Base-by-base conservation (phyloP, 2,888 invertebrate genomes). In the Drosophila rubida region DNA sequence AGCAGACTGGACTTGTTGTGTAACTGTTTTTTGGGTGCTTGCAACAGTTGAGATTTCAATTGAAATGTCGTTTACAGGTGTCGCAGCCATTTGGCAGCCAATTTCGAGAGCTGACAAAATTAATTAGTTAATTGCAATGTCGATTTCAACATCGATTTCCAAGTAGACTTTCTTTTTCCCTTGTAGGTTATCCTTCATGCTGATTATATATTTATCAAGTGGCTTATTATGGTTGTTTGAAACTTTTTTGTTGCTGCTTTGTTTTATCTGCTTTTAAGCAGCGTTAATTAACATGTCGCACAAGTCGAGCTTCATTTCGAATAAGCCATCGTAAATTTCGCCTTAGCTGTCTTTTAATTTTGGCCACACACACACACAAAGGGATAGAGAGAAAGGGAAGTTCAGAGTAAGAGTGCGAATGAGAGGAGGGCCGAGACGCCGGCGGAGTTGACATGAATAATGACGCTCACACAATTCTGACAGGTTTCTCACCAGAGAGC, bases 371-470 rank as follows among this genome's bases (percentile, higher is more conserved):
- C 30, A 41, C 27, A 30, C 9, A 42, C 23, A 6, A n/a, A 25
- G 16, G 13, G 11, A 45, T 9, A 14, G 9, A 35, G 42, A 19
- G 30, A 8, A 9, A 2, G 35, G 13, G 35, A 5, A 8, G 2
- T 27, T 8, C 19, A 19, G 19, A 16, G 53, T 4, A 27, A 11
- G 32, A 6, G 32, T 4, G 6, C 4, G 30, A 19, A 3, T 4
- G 25, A 11, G 13, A 16, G 35, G n/a, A 42, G 44, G 8, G 9
- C 48, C 13, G 19, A 50, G 39, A 27, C 51, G 46, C 23, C 49
- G 25, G 22, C 25, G 48, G 48, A 67, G 54, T 63, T 59, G 73
- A 73, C 73, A 71, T 73, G 71, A 73, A 60, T 73, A 73, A 73
- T 71, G 71, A 73, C 61, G 71, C 73, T 58, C 42, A 37, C 48